A percentile compares a stretch with the other conserved stretches of the same genome.
Conservation (phyloP, 2,888 invertebrate species). For the Aphidius colemani region DNA sequence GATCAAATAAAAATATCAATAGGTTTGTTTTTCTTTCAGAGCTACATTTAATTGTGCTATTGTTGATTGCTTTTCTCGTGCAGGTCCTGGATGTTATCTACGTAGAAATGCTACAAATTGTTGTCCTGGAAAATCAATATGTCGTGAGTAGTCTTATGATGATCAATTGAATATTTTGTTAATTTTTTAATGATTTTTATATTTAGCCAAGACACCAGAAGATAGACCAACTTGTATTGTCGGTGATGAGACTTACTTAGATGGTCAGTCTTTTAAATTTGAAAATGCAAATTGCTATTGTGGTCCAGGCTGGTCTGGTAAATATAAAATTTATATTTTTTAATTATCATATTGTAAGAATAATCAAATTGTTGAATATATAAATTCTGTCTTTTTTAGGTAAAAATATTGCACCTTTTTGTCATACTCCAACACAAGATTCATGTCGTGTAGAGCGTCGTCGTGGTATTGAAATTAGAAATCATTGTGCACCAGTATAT, state of each 20-base stretch:
- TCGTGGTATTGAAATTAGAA: constrained; percentile 22
- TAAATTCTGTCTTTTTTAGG: constrained; percentile 32
- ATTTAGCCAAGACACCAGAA: constrained; percentile 37
- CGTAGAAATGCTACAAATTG: constrained; percentile 27
- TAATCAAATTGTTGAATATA: neutral
- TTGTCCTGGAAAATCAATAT: constrained; percentile 38
- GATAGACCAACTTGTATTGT: constrained; percentile 42
- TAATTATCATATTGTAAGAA: neutral
- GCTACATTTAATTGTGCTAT: constrained; percentile 41
- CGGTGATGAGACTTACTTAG: constrained; percentile 42
- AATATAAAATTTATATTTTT: neutral
- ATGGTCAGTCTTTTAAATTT: constrained; percentile 47
- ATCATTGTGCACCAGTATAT: constrained; percentile 45
- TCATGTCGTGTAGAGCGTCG: constrained; percentile 39
- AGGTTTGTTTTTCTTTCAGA: constrained; percentile 25
- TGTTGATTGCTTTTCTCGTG: constrained; percentile 38
- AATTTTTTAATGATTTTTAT: neutral
- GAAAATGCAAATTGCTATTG: constrained; percentile 39
- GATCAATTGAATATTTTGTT: neutral
- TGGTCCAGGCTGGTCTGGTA: constrained; percentile 37
- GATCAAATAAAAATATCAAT: no score
- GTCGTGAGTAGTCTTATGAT: constrained; percentile 37
- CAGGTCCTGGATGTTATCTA: constrained; percentile 37
- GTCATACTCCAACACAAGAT: constrained; percentile 29
- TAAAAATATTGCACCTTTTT: constrained; percentile 45